Evolutionary conservation across 2,888 invertebrate species (phyloP).

Genomic region (Tholera decimalis): DNA sequence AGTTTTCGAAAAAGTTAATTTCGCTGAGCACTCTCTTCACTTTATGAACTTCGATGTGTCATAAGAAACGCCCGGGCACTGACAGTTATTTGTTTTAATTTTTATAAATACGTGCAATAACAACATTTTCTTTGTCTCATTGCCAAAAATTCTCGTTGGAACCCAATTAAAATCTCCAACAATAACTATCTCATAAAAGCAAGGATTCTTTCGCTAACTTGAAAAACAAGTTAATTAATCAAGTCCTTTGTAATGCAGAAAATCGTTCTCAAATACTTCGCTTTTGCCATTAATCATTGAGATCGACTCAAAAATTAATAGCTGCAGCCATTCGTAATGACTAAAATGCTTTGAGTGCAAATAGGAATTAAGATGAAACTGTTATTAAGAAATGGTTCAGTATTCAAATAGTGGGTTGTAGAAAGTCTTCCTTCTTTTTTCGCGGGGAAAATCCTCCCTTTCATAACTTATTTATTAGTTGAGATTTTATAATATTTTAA

Average conservation of each 20-base stretch:
- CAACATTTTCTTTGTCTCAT: not conserved
- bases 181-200: constrained; percentile 15
- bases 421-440: too few relatives aligned
- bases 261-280: constrained; percentile 54
- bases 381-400: constrained; percentile 30
- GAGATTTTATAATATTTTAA: too few relatives aligned
- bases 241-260: constrained; percentile 43
- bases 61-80: too few relatives aligned
- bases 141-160: not conserved
- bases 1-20: too few relatives aligned
- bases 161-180: constrained; percentile 13
- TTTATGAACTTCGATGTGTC: too few relatives aligned
- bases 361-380: constrained; percentile 22
- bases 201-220: constrained; percentile 13
- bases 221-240: constrained; percentile 63
- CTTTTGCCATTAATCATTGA: constrained; percentile 49
- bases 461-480: too few relatives aligned
- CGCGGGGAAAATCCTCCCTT: too few relatives aligned
- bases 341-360: constrained; percentile 36
- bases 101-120: too few relatives aligned
- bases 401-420: not conserved
- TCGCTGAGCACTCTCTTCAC: too few relatives aligned
- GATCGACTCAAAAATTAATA: constrained; percentile 55
- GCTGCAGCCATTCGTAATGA: constrained; percentile 29
- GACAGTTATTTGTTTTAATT: too few relatives aligned